Evolutionary conservation across 2,888 invertebrate species (phyloP), one percentile per base, ranked within the genome.

Genomic region (Cheilosia vulpina): DNA sequence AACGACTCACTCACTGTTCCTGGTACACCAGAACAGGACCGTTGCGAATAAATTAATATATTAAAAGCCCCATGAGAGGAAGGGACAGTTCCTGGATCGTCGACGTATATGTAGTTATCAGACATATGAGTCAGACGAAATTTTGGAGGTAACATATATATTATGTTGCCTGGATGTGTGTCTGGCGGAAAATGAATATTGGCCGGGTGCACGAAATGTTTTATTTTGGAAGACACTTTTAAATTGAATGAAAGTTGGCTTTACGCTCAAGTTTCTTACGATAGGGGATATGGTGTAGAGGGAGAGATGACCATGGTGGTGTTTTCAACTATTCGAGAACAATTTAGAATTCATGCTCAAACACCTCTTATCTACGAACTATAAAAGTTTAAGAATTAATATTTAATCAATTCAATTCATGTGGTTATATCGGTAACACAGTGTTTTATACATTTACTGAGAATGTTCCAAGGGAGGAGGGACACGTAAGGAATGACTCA

Each of bases 1-100:
- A 55, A 80, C 73, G 62, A 69, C 68, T 81, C 76, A 62, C 53
- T 73, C 77, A 69, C 17, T 68, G 71, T 83, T 68, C 72, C 60
- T 62, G 78, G 60, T 72, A 53, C 31, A 60, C n/a, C 60, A 83
- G 13, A 38, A 38, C 38, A 13, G 78, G 50, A 68, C 43, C 52
- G 43, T 45, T 73, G 75, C 52, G 80, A 84, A 84, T 80, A 84
- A 84, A 84, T 84, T 75, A 84, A 79, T 66, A 80, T 75, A 84
- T 80, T 75, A 80, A 69, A 71, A 65, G 72, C 66, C 83, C 62
- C 57, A 15, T 24, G 43, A 50, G 65, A 58, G 62, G n/a, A 19
- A 41, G 45, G 63, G 73, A 21, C 58, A 41, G 58, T 79, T 79
- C 65, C 78, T 63, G 72, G 71, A 72, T 71, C 63, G 41, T 43